Evolutionary conservation across 2,888 invertebrate species (phyloP).

Genomic region (Lottia gigantea): DNA sequence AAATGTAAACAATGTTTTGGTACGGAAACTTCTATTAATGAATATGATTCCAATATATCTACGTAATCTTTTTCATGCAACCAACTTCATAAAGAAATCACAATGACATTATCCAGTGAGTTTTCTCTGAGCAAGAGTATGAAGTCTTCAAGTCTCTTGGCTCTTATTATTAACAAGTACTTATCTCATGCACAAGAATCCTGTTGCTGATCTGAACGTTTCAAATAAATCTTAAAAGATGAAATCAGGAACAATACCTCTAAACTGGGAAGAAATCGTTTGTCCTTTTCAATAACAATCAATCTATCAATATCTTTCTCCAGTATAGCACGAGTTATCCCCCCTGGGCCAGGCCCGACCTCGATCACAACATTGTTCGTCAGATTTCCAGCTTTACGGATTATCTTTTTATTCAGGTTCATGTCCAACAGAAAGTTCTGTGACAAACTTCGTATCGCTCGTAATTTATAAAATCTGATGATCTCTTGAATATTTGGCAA

Average conservation of each 20-base stretch:
- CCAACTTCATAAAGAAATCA: too few relatives aligned
- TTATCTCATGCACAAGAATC: too few relatives aligned
- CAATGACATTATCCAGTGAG: too few relatives aligned
- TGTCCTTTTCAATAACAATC: constrained; percentile 94
- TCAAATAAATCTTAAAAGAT: too few relatives aligned
- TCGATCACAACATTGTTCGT: constrained; percentile 74
- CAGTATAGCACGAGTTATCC: constrained; percentile 93
- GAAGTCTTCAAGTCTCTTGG: too few relatives aligned
- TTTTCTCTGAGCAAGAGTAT: too few relatives aligned
- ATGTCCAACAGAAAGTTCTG: constrained; percentile 97
- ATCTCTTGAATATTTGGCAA: constrained; percentile 91
- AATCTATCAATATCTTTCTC: constrained; percentile 79
- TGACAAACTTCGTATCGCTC: constrained; percentile 88
- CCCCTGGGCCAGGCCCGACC: constrained; percentile 98
- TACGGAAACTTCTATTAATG: too few relatives aligned
- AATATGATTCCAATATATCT: too few relatives aligned
- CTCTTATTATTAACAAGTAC: too few relatives aligned
- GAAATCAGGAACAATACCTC: constrained; percentile 70
- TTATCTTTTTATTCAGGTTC: constrained; percentile 84
- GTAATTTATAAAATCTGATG: constrained; percentile 86
- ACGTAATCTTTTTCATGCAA: too few relatives aligned
- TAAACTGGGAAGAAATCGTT: constrained; percentile 86
- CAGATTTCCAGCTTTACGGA: constrained; percentile 78
- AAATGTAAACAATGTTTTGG: too few relatives aligned
- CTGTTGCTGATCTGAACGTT: too few relatives aligned